Base-by-base conservation (phyloP, 2,888 invertebrate species). In the Leucophenga maculata region DNA sequence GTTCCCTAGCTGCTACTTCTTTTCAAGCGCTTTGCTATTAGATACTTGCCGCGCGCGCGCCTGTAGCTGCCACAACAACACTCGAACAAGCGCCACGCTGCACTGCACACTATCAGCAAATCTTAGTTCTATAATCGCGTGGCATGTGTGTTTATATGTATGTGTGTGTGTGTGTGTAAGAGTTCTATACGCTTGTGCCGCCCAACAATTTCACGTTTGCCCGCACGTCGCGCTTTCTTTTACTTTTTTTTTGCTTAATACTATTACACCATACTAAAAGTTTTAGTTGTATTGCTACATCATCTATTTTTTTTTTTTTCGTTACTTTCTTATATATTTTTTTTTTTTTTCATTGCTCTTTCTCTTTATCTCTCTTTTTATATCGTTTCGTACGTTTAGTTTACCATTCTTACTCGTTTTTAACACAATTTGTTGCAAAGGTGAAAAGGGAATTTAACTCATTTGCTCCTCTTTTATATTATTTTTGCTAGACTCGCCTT, bases 381-480 rank as follows among this genome's bases (percentile, higher is more conserved):
- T 32, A 32, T 60, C 13, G 52, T 9, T 52, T 18, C 52, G 52
- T 20, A 18, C 20, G 16, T 11, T 20, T 52, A 16, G 16, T 52
- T 16, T 16, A 16, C 16, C 18, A 18, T 20, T 18, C 16, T 16
- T 52, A 11, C 1, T 16, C 16, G 9, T 52, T 52, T 52, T 16
- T 52, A 18, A 52, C 52, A 52, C 16, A 52, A 11, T 52, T 16
- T 18, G 20, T 52, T 52, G 52, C 52, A 52, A 52, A 39, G 52
- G 9, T 16, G 18, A 18, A 52, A 20, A n/a, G 11, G 52, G 52
- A 52, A 20, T 16, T 52, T 20, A 52, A 16, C 52, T 16, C 52
- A 52, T 52, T 52, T n/a, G 52, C 52, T 52, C 18, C 14, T 52
- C 52, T 52, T 52, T 52, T 52, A n/a, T 52, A 20, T 52, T 20